Evolutionary conservation across 2,888 invertebrate genomes (phyloP).

Genomic region (Brachycybe producta): DNA sequence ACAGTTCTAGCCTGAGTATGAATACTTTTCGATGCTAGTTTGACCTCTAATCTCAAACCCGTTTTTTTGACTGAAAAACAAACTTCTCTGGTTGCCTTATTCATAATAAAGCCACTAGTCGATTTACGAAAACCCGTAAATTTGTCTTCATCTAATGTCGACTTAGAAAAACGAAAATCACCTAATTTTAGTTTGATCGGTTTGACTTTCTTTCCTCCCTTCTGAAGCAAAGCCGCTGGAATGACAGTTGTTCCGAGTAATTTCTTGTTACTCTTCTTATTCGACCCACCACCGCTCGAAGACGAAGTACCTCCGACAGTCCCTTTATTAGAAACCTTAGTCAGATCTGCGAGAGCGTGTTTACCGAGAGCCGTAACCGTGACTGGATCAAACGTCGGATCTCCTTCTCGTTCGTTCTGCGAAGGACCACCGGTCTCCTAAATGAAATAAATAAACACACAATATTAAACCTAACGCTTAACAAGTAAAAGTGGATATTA

Average conservation of each 20-base stretch:
- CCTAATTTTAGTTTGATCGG: conserved; percentile 18
- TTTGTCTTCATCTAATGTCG: no score
- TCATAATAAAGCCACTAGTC: no score
- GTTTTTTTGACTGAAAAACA: no score
- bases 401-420: conserved; percentile 5
- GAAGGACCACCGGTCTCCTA: conserved; percentile 12
- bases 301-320: background rate
- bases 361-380: conserved; percentile 16
- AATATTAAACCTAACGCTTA: background rate
- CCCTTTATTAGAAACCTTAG: background rate
- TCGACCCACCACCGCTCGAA: background rate
- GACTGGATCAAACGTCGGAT: conserved; percentile 15
- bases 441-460: background rate
- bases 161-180: background rate
- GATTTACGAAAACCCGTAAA: no score
- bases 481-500: background rate
- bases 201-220: conserved; percentile 9
- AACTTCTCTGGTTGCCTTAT: no score
- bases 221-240: conserved; percentile 11
- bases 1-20: no score
- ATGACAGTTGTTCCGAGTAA: background rate
- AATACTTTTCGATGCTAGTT: no score
- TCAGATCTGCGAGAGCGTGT: background rate
- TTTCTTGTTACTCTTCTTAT: background rate
- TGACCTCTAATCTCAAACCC: no score